Evolutionary conservation across 2,888 invertebrate species (phyloP).

Genomic region (Psylliodes chrysocephalus): DNA sequence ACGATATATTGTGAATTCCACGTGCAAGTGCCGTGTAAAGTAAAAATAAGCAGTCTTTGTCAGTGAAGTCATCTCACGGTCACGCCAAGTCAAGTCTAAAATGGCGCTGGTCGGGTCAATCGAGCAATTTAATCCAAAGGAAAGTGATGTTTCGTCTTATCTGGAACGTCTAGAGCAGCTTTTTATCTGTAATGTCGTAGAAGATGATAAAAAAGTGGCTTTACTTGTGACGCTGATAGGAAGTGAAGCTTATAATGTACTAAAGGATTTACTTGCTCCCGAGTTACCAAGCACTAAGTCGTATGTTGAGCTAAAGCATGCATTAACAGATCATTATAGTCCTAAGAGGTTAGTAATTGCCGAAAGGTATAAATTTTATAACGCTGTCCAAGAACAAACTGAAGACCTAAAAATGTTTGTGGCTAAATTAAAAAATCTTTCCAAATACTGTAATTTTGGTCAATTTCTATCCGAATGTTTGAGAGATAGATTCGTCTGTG

Average conservation of each 20-base stretch:
- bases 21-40: too few species aligned
- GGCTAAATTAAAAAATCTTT: constrained; percentile 43
- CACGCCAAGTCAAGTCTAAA: not conserved
- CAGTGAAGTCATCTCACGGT: too few species aligned
- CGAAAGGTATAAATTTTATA: constrained; percentile 50
- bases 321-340: constrained; percentile 36
- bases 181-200: constrained; percentile 43
- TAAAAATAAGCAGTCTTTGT: too few species aligned
- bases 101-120: constrained; percentile 40
- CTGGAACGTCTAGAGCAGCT: constrained; percentile 47
- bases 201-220: constrained; percentile 41
- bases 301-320: constrained; percentile 35
- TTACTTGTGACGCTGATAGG: constrained; percentile 49
- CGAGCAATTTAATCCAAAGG: constrained; percentile 37
- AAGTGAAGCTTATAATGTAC: constrained; percentile 40
- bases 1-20: too few species aligned
- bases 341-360: constrained; percentile 46
- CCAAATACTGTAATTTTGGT: constrained; percentile 47
- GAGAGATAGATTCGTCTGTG: constrained; percentile 21
- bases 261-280: constrained; percentile 41
- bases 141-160: constrained; percentile 35
- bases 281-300: constrained; percentile 32
- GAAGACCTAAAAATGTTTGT: constrained; percentile 36
- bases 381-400: constrained; percentile 40
- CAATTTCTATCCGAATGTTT: constrained; percentile 44